These are phyloP conservation scores for Loxodonta africana DNA, from an alignment of 2,113 vertebrate species.

Conservation along the genomic window DNA sequence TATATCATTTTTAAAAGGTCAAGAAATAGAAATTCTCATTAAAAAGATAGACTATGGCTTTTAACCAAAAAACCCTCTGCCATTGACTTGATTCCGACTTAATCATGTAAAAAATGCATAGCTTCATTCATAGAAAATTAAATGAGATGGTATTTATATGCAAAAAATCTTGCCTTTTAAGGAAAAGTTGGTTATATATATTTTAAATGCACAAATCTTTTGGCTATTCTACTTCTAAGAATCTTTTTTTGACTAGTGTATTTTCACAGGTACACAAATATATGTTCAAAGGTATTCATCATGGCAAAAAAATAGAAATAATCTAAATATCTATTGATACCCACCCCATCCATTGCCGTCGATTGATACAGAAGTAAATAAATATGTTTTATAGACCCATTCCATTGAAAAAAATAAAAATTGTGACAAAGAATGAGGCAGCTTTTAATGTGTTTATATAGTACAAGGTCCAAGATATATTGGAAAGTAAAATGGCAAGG, in stretches of 20 bases:
- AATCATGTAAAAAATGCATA: background rate
- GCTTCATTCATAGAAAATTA: background rate
- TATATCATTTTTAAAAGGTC: background rate
- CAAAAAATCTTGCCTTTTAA: background rate
- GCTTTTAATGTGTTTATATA: background rate
- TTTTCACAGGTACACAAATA: background rate
- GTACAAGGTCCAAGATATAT: background rate
- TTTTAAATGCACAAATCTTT: constrained; percentile 1
- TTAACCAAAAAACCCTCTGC: background rate
- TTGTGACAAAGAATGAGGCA: background rate
- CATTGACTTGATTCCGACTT: too few relatives aligned
- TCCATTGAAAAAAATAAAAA: background rate
- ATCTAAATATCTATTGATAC: background rate
- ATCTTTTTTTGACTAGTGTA: background rate
- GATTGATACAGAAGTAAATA: background rate
- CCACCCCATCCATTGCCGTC: too few relatives aligned
- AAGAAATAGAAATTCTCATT: background rate
- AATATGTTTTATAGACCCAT: background rate
- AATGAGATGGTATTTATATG: background rate
- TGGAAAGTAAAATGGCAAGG: background rate
- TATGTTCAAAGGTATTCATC: background rate
- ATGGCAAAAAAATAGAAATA: background rate
- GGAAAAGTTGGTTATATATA: background rate
- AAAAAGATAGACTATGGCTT: background rate
- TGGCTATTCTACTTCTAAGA: background rate